Conservation (phyloP, 2,113 vertebrate species). For the Salvelinus alpinus region DNA sequence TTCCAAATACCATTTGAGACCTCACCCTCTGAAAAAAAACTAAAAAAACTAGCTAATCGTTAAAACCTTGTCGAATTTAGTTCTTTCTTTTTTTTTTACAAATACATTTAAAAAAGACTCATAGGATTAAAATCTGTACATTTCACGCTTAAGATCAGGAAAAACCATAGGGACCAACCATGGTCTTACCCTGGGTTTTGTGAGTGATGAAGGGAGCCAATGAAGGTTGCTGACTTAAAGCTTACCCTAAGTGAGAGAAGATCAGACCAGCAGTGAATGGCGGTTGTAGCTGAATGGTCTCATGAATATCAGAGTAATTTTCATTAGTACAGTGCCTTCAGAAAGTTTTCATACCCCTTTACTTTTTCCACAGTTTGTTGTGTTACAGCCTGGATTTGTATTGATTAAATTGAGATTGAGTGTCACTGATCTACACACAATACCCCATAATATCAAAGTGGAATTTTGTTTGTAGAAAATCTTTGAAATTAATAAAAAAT, state of each 20-base stretch:
- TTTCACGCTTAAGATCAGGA: conserved; percentile 9
- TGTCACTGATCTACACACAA: no score
- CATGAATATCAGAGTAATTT: conserved; percentile 43
- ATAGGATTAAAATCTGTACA: conserved; percentile 18
- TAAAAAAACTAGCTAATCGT: not conserved
- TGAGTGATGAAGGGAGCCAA: conserved; percentile 65
- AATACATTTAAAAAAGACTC: not conserved
- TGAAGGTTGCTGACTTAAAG: conserved; percentile 65
- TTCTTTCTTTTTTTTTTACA: not conserved
- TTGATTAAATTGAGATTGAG: no score
- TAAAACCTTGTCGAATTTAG: not conserved
- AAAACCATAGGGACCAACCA: conserved; percentile 51
- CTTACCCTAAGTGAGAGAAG: conserved; percentile 69
- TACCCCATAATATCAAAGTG: no score
- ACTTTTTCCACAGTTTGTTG: no score
- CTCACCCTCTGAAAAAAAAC: conserved; percentile 1
- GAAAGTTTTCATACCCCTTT: not conserved
- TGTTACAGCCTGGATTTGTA: no score
- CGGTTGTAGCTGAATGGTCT: not conserved
- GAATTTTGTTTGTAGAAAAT: no score
- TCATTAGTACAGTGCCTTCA: conserved; percentile 4
- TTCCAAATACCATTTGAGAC: not conserved
- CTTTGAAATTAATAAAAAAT: no score
- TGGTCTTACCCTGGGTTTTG: conserved; percentile 71
- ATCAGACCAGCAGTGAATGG: conserved; percentile 61